These are phyloP conservation scores for Candidula unifasciata DNA, from an alignment of 2,888 invertebrate genomes.

Conservation along the genomic window DNA sequence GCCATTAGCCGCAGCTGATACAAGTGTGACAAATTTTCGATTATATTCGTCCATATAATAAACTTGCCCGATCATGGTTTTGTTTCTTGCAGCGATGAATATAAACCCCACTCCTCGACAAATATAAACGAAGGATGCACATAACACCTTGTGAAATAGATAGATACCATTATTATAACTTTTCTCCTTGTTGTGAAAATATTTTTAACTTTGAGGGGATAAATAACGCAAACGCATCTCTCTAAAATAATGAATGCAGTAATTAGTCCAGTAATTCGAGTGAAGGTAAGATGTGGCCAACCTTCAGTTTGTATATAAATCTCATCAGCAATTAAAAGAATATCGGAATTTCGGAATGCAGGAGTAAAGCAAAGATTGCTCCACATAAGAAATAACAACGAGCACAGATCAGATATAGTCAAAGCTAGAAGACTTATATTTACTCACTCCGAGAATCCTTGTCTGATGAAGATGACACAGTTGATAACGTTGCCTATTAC, in stretches of 20 bases:
- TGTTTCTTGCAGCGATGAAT: slow-evolving; percentile 22
- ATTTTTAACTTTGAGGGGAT: slow-evolving; percentile 18
- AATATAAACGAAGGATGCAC: not conserved
- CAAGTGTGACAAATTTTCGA: not conserved
- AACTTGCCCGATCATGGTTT: not conserved
- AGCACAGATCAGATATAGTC: no score
- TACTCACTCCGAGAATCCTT: not conserved
- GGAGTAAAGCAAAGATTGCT: no score
- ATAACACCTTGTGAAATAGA: not conserved
- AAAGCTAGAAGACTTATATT: no score
- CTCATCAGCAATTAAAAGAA: no score
- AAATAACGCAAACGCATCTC: slow-evolving; percentile 30
- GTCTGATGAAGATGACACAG: slow-evolving; percentile 1
- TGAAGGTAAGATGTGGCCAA: no score
- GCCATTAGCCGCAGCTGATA: slow-evolving; percentile 5
- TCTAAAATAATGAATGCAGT: slow-evolving; percentile 38
- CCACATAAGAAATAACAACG: no score
- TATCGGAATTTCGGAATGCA: no score
- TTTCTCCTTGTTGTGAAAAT: not conserved
- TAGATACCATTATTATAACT: not conserved
- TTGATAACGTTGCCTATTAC: slow-evolving; percentile 15
- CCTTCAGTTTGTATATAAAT: no score
- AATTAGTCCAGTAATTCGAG: not conserved
- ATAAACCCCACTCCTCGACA: not conserved
- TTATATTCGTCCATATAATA: not conserved